phyloP scores from a whole-genome alignment of 2,113 vertebrate species.

The Edolisoma coerulescens region DNA sequence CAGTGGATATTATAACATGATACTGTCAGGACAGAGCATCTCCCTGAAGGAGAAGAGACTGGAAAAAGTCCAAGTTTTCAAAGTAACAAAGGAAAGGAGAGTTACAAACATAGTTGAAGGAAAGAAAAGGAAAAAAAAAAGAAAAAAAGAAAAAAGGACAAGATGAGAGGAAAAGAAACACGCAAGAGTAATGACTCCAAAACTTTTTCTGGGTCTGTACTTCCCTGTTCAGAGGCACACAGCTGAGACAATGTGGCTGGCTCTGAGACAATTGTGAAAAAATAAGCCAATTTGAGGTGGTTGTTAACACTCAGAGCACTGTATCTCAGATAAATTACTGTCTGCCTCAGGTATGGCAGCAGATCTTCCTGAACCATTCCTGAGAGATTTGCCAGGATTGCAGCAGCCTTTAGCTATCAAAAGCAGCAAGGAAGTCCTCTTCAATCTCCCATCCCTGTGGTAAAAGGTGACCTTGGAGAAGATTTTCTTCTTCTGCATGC shows the following conservation, averaged over 20 bases:
- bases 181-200: slow-evolving; percentile 81
- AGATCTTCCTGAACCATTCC: slow-evolving; percentile 77
- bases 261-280: slow-evolving; percentile 89
- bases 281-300: slow-evolving; percentile 92
- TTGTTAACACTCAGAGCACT: slow-evolving; percentile 82
- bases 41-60: slow-evolving; percentile 27
- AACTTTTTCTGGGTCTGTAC: slow-evolving; percentile 81
- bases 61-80: slow-evolving; percentile 31
- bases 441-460: slow-evolving; percentile 67
- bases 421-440: slow-evolving; percentile 35
- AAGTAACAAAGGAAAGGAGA: slow-evolving; percentile 38
- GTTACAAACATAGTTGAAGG: slow-evolving; percentile 21
- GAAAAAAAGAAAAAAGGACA: slow-evolving; percentile 23
- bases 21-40: slow-evolving; percentile 28
- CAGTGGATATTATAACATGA: slow-evolving; percentile 24
- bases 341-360: slow-evolving; percentile 84
- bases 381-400: slow-evolving; percentile 71
- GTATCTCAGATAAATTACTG: slow-evolving; percentile 81
- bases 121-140: slow-evolving; percentile 18
- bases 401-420: slow-evolving; percentile 67
- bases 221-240: slow-evolving; percentile 77
- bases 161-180: slow-evolving; percentile 53
- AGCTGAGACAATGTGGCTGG: slow-evolving; percentile 86
- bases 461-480: slow-evolving; percentile 82
- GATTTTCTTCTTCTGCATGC: slow-evolving; percentile 23